These are phyloP conservation scores for Enteromius treurensis DNA, from an alignment of 2,797 vertebrate genomes.

Conservation along the genomic window DNA sequence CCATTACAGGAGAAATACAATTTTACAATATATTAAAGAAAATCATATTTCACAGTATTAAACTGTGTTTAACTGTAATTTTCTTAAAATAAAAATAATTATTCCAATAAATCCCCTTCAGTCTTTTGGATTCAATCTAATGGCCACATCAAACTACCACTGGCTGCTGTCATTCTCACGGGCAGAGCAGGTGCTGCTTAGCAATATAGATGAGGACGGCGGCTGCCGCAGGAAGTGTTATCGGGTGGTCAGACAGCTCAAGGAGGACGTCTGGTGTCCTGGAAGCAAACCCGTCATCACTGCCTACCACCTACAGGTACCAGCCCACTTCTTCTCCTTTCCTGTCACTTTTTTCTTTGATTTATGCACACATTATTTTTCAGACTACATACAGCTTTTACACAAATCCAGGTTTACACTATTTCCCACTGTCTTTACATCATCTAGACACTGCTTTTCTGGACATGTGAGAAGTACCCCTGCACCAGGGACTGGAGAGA, in stretches of 20 bases:
- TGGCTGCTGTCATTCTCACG: slow-evolving; percentile 84
- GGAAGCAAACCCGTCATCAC: slow-evolving; percentile 81
- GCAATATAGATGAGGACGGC: slow-evolving; percentile 82
- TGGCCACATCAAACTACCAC: slow-evolving; percentile 83
- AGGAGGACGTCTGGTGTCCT: slow-evolving; percentile 85
- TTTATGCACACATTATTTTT: not conserved
- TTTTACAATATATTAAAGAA: not conserved
- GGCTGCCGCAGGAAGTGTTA: slow-evolving; percentile 82
- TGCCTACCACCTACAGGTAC: slow-evolving; percentile 82
- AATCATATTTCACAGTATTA: not conserved
- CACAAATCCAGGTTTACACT: not conserved
- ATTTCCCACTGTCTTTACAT: not conserved
- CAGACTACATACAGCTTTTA: not conserved
- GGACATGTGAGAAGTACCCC: slow-evolving; percentile 86
- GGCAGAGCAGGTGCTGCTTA: slow-evolving; percentile 80
- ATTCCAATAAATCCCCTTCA: slow-evolving; percentile 51
- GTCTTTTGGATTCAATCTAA: slow-evolving; percentile 83
- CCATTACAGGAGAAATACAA: not conserved
- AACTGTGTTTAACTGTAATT: no score
- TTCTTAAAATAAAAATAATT: not conserved
- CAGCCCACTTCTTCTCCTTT: not conserved
- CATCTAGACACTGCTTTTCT: slow-evolving; percentile 82
- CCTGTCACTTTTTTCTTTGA: not conserved
- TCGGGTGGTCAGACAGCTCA: slow-evolving; percentile 80
- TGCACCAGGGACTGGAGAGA: slow-evolving; percentile 76